phyloP scores from a whole-genome alignment of 2,888 invertebrate genomes.

The Mimachlamys varia region DNA sequence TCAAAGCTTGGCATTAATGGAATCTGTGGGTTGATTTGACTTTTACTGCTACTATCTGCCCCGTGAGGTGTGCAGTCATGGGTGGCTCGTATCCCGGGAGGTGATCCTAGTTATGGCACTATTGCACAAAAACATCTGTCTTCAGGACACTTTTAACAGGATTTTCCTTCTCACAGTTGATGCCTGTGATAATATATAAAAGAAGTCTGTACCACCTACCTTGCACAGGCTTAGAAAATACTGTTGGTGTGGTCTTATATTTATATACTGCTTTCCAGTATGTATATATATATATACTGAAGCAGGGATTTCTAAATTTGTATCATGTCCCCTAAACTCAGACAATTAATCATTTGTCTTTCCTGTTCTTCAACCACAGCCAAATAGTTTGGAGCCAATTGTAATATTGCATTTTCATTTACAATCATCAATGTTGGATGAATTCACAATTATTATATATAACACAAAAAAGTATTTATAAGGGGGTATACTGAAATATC shows the following conservation, averaged over 20 bases:
- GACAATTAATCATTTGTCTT: background rate
- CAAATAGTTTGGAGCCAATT: too few species aligned
- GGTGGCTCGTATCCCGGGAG: background rate
- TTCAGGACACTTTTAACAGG: background rate
- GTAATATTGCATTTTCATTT: too few species aligned
- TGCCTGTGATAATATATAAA: background rate
- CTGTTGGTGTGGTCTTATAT: too few species aligned
- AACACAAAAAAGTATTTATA: too few species aligned
- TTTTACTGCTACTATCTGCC: background rate
- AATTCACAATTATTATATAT: too few species aligned
- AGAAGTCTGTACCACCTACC: background rate
- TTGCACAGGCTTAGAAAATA: background rate
- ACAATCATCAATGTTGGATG: background rate
- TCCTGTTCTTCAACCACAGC: too few species aligned
- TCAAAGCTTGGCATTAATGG: slow-evolving; percentile 20
- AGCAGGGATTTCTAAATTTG: too few species aligned
- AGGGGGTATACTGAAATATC: too few species aligned
- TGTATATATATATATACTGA: too few species aligned
- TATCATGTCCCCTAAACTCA: background rate
- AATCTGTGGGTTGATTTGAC: background rate
- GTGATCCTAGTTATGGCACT: too few species aligned
- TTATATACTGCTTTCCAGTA: background rate
- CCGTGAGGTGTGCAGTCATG: background rate
- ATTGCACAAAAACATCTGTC: background rate
- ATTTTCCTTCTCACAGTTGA: slow-evolving; percentile 8